A percentile compares a stretch with the other conserved stretches of the same genome.
phyloP scores from a whole-genome alignment of 2,888 invertebrate genomes.

The Drosophila affinis region DNA sequence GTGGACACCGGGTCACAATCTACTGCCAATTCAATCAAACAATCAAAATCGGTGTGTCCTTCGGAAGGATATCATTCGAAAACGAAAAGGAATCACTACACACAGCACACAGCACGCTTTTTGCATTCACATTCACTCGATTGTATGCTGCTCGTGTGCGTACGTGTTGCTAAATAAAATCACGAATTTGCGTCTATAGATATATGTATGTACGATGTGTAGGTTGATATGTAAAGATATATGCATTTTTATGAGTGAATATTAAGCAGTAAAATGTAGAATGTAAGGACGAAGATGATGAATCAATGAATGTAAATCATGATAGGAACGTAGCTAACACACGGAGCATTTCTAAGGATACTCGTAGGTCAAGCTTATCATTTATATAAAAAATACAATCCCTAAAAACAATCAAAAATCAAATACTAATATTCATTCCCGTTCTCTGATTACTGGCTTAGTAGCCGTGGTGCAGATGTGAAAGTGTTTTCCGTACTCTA shows the following conservation, averaged over 20 bases:
- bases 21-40: too few species aligned
- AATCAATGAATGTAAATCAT: neutral
- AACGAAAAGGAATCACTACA: conserved; percentile 26
- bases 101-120: neutral
- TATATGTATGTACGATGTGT: neutral
- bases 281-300: conserved; percentile 41
- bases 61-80: neutral
- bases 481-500: neutral
- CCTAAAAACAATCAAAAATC: neutral
- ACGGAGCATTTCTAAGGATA: too few species aligned
- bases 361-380: neutral
- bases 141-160: neutral
- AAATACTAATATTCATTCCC: neutral
- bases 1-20: too few species aligned
- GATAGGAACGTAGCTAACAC: neutral
- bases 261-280: conserved; percentile 64
- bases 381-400: neutral
- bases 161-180: conserved; percentile 57
- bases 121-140: neutral
- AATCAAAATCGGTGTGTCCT: too few species aligned
- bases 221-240: conserved; percentile 23
- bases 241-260: conserved; percentile 67
- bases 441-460: neutral
- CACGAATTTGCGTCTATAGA: conserved; percentile 53
- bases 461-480: too few species aligned